Base-by-base conservation (phyloP, 2,888 invertebrate species). In the Spodoptera littoralis region DNA sequence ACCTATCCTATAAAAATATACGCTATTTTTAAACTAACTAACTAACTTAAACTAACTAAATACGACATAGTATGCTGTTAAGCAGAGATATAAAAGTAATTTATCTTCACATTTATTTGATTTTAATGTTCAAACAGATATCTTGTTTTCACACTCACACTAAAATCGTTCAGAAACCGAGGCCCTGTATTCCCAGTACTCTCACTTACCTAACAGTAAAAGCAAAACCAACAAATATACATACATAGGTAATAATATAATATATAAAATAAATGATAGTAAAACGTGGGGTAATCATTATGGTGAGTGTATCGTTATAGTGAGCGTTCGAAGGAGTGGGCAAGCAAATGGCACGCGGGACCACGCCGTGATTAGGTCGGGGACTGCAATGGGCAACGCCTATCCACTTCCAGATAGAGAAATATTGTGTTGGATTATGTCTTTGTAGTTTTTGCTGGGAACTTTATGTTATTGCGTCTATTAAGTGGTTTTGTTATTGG, bases 311-410 rank as follows among this genome's bases (percentile, higher is more conserved):
- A 77, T 80, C 75, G 73, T 76, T 80, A 73, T 77, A 78, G 71
- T 79, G 74, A 78, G 60, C 82, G 85, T 87, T 89, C 84, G 86
- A 82, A 86, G 83, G 73, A 79, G 81, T 80, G 83, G 85, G 79
- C 86, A 87, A 84, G 86, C 86, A 88, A 88, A 88, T 87, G 88
- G 86, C 89, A 87, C 88, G 56, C 83, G 92, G 91, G 91, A 90
- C 84, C 80, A 70, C 75, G 64, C 75, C 83, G 76, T 92, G 91
- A 93, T 93, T 92, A 92, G 91, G 83, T 92, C 84, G 79, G 93
- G 92, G 93, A 92, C 91, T 87, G 86, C 87, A 86, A 73, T 81
- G 81, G 77, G 73, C 84, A 85, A 82, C 83, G 86, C 84, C 83
- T 78, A 80, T 82, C 76, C 76, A 79, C 79, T 83, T 80, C 80